Base-by-base conservation (phyloP, 92 coral and sea anemone genomes). In the Paragorgia papillata region DNA sequence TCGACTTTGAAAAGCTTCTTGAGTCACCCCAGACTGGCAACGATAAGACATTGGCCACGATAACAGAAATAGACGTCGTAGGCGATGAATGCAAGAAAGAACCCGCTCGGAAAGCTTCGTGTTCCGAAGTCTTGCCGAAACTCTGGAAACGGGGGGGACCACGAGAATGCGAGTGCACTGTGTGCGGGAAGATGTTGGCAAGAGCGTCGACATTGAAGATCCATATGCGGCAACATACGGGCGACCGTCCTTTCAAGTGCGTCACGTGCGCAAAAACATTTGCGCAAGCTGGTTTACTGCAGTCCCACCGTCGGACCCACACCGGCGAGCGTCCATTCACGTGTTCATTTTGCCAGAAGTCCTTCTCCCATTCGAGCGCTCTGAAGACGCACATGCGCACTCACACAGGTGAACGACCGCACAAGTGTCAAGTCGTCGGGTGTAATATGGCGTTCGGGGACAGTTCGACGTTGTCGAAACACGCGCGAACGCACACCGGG, bases 391-490 rank as follows among this genome's bases (percentile, higher is more conserved):
- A 68, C 58, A 24, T 29, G 43, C 75, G 59, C 59, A 68, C 75
- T 25, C 75, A 68, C 13, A 68, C 75, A 2, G 75, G 75, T 2
- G 75, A 48, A 48, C 35, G 43, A 12, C 75, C 75, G 32, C 58
- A 44, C 50, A 33, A n/a, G 39, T 68, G 75, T 22, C 59, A 35
- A 49, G 57, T 68, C 9, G 24, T 35, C 18, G 54, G 33, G 25
- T 68, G 75, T 49, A 37, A 21, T 57, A 17, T 49, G 39, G 75
- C 75, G 1, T 68, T 68, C 58, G 29, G 58, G 41, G 78, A 71
- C 53, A 71, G 78, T 26, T 71, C 78, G 10, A 71, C 64, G n/a
- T 34, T 71, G 15, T 53, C 78, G 63, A 71, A 71, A 55, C 78
- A 71, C 53, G 19, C 49, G 29, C 35, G 78, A 37, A 39, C 58